Percentiles rank a stretch among this genome's conserved stretches.
These are phyloP conservation scores for Okapia johnstoni DNA, from an alignment of 2,113 vertebrate species.

Conservation along the genomic window DNA sequence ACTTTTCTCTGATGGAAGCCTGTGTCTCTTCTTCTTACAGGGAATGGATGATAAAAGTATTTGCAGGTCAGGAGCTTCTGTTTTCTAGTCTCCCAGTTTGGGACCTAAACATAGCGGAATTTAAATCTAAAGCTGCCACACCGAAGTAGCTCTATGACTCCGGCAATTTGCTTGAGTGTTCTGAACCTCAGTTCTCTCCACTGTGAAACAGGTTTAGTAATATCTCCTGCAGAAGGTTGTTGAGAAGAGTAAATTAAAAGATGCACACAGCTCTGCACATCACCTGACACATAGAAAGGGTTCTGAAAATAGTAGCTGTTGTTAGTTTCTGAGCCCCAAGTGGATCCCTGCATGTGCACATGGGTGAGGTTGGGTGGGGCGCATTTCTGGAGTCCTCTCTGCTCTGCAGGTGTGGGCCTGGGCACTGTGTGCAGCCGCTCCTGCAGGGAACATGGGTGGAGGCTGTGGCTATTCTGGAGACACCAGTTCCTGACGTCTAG, in stretches of 20 bases:
- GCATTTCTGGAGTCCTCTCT: background rate
- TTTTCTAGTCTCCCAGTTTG: background rate
- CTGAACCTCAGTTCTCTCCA: background rate
- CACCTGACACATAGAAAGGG: background rate
- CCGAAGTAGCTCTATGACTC: background rate
- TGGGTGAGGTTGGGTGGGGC: background rate
- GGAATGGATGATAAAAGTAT: background rate
- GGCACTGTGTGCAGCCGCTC: background rate
- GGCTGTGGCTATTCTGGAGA: background rate
- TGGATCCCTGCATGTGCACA: background rate
- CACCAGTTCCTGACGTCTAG: background rate
- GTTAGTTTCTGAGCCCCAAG: background rate
- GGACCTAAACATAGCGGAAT: background rate
- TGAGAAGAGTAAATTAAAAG: constrained; percentile 16
- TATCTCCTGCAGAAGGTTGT: background rate
- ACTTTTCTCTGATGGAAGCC: background rate
- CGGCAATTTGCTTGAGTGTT: background rate
- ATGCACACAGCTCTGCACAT: background rate
- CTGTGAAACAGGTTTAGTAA: background rate
- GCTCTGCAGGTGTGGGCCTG: background rate
- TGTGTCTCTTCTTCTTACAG: background rate
- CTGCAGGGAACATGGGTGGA: background rate
- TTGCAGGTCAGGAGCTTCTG: background rate
- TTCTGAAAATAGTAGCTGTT: background rate
- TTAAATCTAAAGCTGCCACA: background rate